These are phyloP conservation scores for Stegophylla sp. DNA, from an alignment of 2,888 invertebrate species.

Conservation along the genomic window DNA sequence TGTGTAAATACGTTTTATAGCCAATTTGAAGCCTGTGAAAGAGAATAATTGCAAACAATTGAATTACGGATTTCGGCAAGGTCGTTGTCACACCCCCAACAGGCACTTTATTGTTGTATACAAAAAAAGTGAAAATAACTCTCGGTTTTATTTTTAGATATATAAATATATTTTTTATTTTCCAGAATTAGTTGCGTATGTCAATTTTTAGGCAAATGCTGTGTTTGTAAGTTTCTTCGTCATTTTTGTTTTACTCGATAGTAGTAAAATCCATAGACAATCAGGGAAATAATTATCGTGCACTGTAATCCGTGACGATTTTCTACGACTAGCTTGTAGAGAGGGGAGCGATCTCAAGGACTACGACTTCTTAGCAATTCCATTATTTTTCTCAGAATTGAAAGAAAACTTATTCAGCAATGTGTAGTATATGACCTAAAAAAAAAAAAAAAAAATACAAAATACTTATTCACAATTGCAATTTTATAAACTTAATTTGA, in stretches of 20 bases:
- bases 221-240: not conserved
- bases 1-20: constrained; percentile 43
- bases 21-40: constrained; percentile 45
- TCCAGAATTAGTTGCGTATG: not conserved
- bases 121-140: constrained; percentile 56
- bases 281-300: constrained; percentile 50
- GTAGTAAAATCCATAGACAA: constrained; percentile 51
- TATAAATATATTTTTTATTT: not conserved
- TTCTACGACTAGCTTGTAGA: constrained; percentile 33
- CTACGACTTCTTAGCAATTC: constrained; percentile 47
- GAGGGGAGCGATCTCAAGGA: constrained; percentile 51
- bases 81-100: constrained; percentile 48
- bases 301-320: constrained; percentile 54
- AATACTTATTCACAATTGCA: not conserved
- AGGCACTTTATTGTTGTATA: constrained; percentile 30
- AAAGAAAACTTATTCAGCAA: constrained; percentile 53
- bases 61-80: constrained; percentile 47
- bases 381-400: constrained; percentile 54
- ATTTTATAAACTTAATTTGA: constrained; percentile 31
- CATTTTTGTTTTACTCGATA: not conserved
- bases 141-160: constrained; percentile 27
- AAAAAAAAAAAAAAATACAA: constrained; percentile 37
- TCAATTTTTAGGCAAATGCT: constrained; percentile 9
- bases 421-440: constrained; percentile 50
- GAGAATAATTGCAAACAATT: constrained; percentile 45